phyloP scores from a whole-genome alignment of 92 coral and sea anemone species.

The Hydrozoanthus gracilis region DNA sequence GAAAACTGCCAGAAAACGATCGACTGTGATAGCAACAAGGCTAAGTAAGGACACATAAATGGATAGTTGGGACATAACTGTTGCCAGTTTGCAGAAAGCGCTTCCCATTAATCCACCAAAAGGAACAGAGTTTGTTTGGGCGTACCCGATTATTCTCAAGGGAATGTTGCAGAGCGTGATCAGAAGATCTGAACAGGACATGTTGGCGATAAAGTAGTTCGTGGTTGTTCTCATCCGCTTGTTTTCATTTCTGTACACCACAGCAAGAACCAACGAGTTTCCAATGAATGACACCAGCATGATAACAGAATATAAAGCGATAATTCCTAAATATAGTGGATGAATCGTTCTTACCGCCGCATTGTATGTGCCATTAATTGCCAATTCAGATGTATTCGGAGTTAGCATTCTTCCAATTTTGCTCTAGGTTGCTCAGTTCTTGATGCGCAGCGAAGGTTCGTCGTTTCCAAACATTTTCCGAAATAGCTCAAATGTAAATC shows the following conservation, averaged over 20 bases:
- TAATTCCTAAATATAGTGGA: neutral
- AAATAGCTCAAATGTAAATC: no score
- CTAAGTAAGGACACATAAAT: conserved; percentile 60
- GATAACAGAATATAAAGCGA: conserved; percentile 42
- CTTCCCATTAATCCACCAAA: conserved; percentile 59
- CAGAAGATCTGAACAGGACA: conserved; percentile 64
- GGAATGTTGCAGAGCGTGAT: conserved; percentile 64
- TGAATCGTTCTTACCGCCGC: no score
- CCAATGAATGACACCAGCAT: conserved; percentile 54
- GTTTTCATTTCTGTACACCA: conserved; percentile 70
- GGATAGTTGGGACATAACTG: conserved; percentile 40
- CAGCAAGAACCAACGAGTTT: conserved; percentile 60
- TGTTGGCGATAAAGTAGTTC: conserved; percentile 68
- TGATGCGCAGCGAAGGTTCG: no score
- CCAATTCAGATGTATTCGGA: no score
- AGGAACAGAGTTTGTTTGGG: conserved; percentile 39
- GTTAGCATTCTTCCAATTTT: no score
- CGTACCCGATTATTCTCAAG: neutral
- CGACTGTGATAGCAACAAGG: conserved; percentile 66
- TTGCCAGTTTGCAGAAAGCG: conserved; percentile 53
- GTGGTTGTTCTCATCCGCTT: conserved; percentile 75
- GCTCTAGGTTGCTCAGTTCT: no score
- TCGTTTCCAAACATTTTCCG: no score
- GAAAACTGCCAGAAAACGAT: conserved; percentile 74
- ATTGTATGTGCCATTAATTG: no score